Base-by-base conservation (phyloP, 2,888 invertebrate genomes). In the Ctenicera cuprea region DNA sequence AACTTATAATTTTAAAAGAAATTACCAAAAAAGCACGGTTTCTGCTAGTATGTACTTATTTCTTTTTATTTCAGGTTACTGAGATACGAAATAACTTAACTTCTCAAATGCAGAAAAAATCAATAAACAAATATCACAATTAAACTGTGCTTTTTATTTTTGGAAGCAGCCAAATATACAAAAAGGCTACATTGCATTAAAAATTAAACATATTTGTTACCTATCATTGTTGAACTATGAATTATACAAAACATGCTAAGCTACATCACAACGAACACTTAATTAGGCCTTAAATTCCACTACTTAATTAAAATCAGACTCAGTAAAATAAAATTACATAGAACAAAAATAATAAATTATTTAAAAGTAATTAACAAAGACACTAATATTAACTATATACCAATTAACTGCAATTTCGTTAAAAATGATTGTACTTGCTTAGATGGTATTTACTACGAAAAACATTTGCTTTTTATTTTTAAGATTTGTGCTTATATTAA, bases 341-440 rank as follows among this genome's bases (percentile, higher is more conserved):
- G 62, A 66, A 70, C 38, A 48, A 71, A 30, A 43, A 9, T 26
- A 74, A 73, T 38, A 75, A 70, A 67, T 66, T 74, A 52, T n/a
- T 8, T 70, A 72, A 57, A 66, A 37, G 61, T 41, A 61, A 71
- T 66, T 43, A 59, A 71, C 61, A 38, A 64, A 64, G 61, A 57
- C 30, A 71, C 45, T 45, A 41, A 66, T 43, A 63, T 70, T 57
- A 71, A 33, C 18, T 38, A 54, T 22, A 11, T 54, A 20, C 12
- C 20, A 30, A 48, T 20, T 22, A 11, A n/a, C 16, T 20, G 5
- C 16, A 61, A 72, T 26, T 70, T 57, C 41, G 50, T 73, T 74
- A 68, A 74, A 77, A 77, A 74, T 76, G 76, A 77, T 77, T 79
- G 77, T 74, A 77, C 74, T 76, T 75, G 78, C 77, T 69, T 71